A percentile compares a stretch with the other conserved stretches of the same genome.
Conservation (phyloP, 2,888 invertebrate genomes). For the Drosophila recens region DNA sequence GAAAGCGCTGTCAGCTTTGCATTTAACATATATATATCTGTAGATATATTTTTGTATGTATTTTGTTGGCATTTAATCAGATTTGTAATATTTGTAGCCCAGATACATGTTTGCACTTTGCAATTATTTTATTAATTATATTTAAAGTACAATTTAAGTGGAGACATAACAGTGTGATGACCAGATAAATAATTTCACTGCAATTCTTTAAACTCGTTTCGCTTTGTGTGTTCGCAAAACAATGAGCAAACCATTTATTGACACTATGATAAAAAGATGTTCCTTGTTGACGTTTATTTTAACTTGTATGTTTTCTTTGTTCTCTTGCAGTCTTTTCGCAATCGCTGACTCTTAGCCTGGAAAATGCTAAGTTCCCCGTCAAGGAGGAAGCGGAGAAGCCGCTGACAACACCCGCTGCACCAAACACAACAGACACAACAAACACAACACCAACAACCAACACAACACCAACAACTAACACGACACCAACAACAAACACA, state of each 20-base stretch:
- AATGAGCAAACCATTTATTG: conserved; percentile 1
- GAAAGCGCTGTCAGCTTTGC: conserved; percentile 21
- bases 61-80: neutral
- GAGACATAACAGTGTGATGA: neutral
- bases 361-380: conserved; percentile 33
- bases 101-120: neutral
- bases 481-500: conserved; percentile 14
- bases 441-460: conserved; percentile 53
- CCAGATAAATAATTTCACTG: neutral
- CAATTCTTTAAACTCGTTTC: conserved; percentile 1
- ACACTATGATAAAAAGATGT: conserved; percentile 18
- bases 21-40: conserved; percentile 2
- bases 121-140: neutral
- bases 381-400: conserved; percentile 12
- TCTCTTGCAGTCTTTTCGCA: conserved; percentile 52
- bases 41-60: neutral
- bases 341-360: conserved; percentile 29
- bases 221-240: neutral
- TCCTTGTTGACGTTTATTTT: neutral
- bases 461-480: conserved; percentile 60
- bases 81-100: neutral
- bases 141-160: neutral
- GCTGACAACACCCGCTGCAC: conserved; percentile 55
- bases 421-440: conserved; percentile 35
- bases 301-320: conserved; percentile 1